Evolutionary conservation across 2,113 vertebrate genomes (phyloP).

Genomic region (Neodon shergylaensis): DNA sequence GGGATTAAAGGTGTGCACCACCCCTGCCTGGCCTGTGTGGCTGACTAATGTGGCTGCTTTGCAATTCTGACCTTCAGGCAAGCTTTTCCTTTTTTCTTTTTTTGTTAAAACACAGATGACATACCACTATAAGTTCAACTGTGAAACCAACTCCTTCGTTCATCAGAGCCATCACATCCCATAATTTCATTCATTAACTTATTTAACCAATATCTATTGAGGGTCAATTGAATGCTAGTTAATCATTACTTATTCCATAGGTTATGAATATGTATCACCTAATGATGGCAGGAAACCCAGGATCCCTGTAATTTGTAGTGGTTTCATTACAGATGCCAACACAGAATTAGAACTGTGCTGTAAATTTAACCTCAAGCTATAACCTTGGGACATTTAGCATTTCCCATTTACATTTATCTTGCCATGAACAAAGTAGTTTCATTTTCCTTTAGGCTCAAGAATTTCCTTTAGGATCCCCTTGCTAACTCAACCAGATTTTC

Average conservation of each 20-base stretch:
- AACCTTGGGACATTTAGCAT: not conserved
- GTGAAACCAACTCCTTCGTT: not conserved
- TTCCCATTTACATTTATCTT: conserved; percentile 46
- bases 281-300: not conserved
- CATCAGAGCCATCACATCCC: not conserved
- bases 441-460: conserved; percentile 1
- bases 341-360: not conserved
- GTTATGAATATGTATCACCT: not conserved
- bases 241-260: not conserved
- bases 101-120: too few relatives aligned
- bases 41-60: too few relatives aligned
- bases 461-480: not conserved
- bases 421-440: conserved; percentile 19
- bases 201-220: not conserved
- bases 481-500: conserved; percentile 19
- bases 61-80: too few relatives aligned
- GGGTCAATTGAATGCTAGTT: not conserved
- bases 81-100: too few relatives aligned
- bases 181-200: not conserved
- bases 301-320: not conserved
- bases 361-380: conserved; percentile 32
- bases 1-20: too few relatives aligned
- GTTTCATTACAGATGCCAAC: conserved; percentile 17
- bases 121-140: not conserved
- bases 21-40: too few relatives aligned